phyloP scores from a whole-genome alignment of 2,888 invertebrate genomes.

The Andrena bicolor region DNA sequence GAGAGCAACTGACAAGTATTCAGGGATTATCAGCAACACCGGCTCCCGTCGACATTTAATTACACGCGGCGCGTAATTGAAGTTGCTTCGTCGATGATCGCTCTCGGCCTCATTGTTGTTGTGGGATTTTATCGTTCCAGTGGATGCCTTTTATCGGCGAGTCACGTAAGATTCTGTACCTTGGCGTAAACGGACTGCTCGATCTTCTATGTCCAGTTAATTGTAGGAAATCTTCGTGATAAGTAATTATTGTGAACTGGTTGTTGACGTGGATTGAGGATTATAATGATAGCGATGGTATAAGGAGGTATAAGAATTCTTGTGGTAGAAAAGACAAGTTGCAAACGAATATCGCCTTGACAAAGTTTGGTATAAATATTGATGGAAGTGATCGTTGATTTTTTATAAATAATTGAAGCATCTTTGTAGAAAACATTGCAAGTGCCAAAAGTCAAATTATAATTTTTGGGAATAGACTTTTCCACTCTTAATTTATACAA shows the following conservation, averaged over 20 bases:
- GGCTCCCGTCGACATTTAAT: conserved; percentile 59
- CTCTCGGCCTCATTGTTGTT: conserved; percentile 28
- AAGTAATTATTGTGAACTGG: conserved; percentile 32
- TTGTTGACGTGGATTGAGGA: conserved; percentile 15
- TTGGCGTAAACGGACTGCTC: background rate
- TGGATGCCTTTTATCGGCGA: conserved; percentile 19
- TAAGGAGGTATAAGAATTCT: conserved; percentile 17
- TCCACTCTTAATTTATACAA: too few species aligned
- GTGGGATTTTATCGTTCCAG: conserved; percentile 34
- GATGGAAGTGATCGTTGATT: too few species aligned
- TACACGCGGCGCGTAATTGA: conserved; percentile 50
- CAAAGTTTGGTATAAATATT: too few species aligned
- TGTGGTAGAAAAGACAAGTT: background rate
- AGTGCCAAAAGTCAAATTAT: too few species aligned
- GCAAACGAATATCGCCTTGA: too few species aligned
- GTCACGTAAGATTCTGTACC: conserved; percentile 41
- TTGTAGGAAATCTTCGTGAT: conserved; percentile 8
- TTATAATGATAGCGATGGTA: conserved; percentile 37
- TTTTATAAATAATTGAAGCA: too few species aligned
- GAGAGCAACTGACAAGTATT: conserved; percentile 21
- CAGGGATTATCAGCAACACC: conserved; percentile 30
- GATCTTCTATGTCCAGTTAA: conserved; percentile 35
- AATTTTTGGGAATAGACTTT: too few species aligned
- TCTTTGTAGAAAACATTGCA: too few species aligned
- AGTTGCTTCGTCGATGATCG: conserved; percentile 48